Evolutionary conservation across 2,113 vertebrate species (phyloP).

Genomic region (Pterophyllum scalare): DNA sequence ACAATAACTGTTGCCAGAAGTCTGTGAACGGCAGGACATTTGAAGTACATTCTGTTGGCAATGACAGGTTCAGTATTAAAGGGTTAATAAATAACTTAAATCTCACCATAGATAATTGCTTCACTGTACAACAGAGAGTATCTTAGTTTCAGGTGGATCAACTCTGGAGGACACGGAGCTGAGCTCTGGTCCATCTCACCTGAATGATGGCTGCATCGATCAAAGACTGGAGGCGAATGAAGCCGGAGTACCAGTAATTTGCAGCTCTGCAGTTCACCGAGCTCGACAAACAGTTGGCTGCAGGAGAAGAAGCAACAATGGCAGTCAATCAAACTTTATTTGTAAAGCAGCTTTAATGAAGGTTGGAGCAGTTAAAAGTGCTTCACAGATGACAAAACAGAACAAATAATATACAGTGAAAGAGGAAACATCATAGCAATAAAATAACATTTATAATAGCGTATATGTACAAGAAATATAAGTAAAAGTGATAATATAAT

Average conservation of each 20-base stretch:
- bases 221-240: conserved; percentile 87
- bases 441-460: background rate
- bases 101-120: background rate
- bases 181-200: conserved; percentile 72
- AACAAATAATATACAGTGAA: background rate
- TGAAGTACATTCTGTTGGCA: no score
- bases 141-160: background rate
- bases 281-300: conserved; percentile 77
- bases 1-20: no score
- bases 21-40: no score
- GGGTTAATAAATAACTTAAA: background rate
- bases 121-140: background rate
- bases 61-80: no score
- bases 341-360: background rate
- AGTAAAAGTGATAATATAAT: no score
- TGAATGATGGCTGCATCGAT: conserved; percentile 94
- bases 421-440: background rate
- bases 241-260: conserved; percentile 91
- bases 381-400: background rate
- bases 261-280: conserved; percentile 84
- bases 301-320: background rate
- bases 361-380: no score
- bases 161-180: background rate
- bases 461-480: background rate
- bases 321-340: background rate